Base-by-base conservation (phyloP, 1,140 invertebrate species). In the Eurosta solidaginis region DNA sequence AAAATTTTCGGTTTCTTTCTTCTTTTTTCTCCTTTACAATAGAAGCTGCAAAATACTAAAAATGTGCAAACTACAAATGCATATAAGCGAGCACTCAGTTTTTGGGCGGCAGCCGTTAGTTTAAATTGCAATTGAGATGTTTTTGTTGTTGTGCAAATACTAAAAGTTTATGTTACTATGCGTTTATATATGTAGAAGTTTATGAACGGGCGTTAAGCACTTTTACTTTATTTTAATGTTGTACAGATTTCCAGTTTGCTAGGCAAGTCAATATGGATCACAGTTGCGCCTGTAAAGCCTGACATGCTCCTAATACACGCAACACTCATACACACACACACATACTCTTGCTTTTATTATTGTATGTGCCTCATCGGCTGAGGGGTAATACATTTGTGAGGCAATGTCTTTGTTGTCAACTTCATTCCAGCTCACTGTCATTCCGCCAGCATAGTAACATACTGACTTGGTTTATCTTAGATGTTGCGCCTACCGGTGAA, bases 251-350 rank as follows among this genome's bases (percentile, higher is more conserved):
- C 22, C n/a, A 52, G 49, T 52, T 17, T n/a, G n/a, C n/a, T n/a
- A n/a, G 47, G 14, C 54, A 68, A 68, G 59, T 68, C 59, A 68
- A 68, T 40, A n/a, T 68, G 59, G 59, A 42, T n/a, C 59, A 68
- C 27, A 68, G 36, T 27, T 20, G 54, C 54, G 27, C 27, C 54
- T 17, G 54, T n/a, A 63, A 63, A 33, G 54, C 54, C 54, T 63
- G 29, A 68, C 59, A 68, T 68, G 59, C n/a, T n/a, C n/a, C n/a
- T n/a, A n/a, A n/a, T n/a, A n/a, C n/a, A n/a, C n/a, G n/a, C n/a
- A n/a, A n/a, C n/a, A 12, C n/a, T 42, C 3, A 33, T 29, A 63
- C 10, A 27, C 50, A 36, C 25, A 63, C 1, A 63, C 36, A 68
- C 33, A 68, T 33, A 68, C 1, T 40, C 33, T 47, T 14, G 5